phyloP scores from a whole-genome alignment of 2,113 vertebrate species.

The Lepisosteus osseus region DNA sequence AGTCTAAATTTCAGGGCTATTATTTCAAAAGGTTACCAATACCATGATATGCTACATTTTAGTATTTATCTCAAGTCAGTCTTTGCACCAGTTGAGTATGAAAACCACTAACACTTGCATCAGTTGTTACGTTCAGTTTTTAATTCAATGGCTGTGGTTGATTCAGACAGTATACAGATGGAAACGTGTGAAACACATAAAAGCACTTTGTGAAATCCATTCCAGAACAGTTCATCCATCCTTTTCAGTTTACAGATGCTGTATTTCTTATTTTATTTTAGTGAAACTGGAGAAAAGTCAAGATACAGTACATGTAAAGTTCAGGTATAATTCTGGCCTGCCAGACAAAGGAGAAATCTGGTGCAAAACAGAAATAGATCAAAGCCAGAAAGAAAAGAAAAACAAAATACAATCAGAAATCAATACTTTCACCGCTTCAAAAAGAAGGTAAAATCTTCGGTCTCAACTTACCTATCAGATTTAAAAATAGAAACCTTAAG shows the following conservation, averaged over 20 bases:
- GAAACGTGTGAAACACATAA: not conserved
- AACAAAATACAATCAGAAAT: not conserved
- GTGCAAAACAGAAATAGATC: not conserved
- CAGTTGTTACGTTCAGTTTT: not conserved
- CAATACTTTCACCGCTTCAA: not conserved
- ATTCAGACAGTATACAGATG: slow-evolving; percentile 1
- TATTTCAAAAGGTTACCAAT: too few species aligned
- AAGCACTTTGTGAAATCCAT: not conserved
- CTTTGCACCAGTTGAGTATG: not conserved
- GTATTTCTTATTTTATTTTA: not conserved
- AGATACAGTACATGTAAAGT: not conserved
- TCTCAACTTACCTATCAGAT: not conserved
- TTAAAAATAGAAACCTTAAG: not conserved
- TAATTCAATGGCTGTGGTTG: not conserved
- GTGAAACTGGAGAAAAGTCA: not conserved
- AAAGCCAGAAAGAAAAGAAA: not conserved
- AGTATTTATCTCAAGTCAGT: too few species aligned
- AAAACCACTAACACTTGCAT: not conserved
- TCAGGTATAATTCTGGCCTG: slow-evolving; percentile 1
- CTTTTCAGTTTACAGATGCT: not conserved
- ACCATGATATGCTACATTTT: too few species aligned
- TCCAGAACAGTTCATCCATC: not conserved
- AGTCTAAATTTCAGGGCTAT: too few species aligned
- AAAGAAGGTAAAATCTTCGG: not conserved
- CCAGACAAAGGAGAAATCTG: slow-evolving; percentile 1